These are phyloP conservation scores for Drosophila emarginata DNA, from an alignment of 2,888 invertebrate genomes.

Conservation along the genomic window DNA sequence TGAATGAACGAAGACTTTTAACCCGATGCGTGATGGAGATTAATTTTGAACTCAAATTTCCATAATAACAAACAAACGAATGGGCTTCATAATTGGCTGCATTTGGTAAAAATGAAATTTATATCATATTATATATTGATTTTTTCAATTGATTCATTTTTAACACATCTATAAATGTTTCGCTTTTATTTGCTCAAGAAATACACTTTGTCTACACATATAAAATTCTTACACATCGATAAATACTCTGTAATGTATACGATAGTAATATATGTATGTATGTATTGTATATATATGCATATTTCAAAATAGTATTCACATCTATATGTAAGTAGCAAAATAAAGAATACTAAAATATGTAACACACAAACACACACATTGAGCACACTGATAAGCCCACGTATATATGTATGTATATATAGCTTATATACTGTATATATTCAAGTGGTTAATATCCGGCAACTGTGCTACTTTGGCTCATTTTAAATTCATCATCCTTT, in stretches of 20 bases:
- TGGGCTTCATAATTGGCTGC: background rate
- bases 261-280: conserved; percentile 24
- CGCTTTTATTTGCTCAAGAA: conserved; percentile 56
- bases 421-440: no score
- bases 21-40: no score
- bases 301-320: conserved; percentile 13
- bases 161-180: conserved; percentile 51
- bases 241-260: conserved; percentile 41
- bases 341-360: background rate
- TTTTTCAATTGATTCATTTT: conserved; percentile 16
- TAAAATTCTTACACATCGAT: conserved; percentile 38
- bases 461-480: conserved; percentile 31
- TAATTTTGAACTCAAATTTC: no score
- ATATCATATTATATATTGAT: no score
- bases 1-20: no score
- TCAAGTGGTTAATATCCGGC: background rate
- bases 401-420: conserved; percentile 16
- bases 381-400: conserved; percentile 42
- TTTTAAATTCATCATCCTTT: conserved; percentile 1
- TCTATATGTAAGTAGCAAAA: conserved; percentile 24
- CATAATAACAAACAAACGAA: no score
- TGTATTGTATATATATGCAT: conserved; percentile 20
- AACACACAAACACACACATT: conserved; percentile 33
- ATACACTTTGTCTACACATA: conserved; percentile 34
- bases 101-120: no score